Base-by-base conservation (phyloP, 2,113 vertebrate species). In the Columbina picui region DNA sequence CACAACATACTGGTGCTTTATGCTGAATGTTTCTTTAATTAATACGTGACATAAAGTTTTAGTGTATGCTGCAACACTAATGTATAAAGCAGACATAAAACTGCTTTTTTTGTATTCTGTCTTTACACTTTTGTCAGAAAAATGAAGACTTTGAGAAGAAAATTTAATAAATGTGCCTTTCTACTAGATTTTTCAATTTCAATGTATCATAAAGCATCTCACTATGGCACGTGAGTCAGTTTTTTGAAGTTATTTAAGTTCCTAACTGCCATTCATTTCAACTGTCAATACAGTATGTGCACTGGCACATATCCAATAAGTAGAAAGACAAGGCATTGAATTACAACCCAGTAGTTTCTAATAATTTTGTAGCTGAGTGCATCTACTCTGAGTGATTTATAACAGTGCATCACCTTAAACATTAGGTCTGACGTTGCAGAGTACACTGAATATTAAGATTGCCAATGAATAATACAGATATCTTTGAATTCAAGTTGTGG, bases 41-140 rank as follows among this genome's bases (percentile, higher is more conserved):
- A 14, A 8, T 2, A 7, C 5, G 15, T 38, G 25, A 29, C 8
- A 5, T 2, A 3, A 36, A 34, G 16, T 25, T 70, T 12, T n/a
- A 43, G 18, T 2, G 8, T 0, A 0, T 52, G 39, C 49, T 60
- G 9, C 25, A 16, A 4, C 26, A 7, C 1, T 10, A 10, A 14
- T 1, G 5, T n/a, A 8, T 38, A 15, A 67, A 53, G 45, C n/a
- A 68, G 21, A 27, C 8, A 7, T 5, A 43, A 61, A 79, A 20
- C 14, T 22, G 29, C 12, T 55, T 85, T 70, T 70, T 69, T 36
- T 41, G 2, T 53, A 0, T 59, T 57, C 1, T 7, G 5, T 29
- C 25, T 68, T 57, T 10, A 52, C 2, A 0, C 29, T 69, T 80
- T 6, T 34, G 15, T 21, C 68, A 49, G 39, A 29, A n/a, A 82